These are phyloP conservation scores for Laspeyria flexula DNA, from an alignment of 2,888 invertebrate species.

Conservation along the genomic window DNA sequence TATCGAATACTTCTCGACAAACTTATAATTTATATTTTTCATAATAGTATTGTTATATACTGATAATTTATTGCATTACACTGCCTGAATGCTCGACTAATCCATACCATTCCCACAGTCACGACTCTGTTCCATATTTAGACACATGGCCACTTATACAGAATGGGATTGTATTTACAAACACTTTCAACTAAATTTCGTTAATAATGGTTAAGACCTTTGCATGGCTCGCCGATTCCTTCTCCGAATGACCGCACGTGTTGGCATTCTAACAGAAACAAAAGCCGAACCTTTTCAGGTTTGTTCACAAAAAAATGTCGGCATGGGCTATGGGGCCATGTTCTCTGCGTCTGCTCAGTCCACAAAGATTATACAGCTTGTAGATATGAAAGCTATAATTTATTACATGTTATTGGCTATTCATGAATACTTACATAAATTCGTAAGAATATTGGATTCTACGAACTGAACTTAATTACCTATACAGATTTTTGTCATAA, in stretches of 20 bases:
- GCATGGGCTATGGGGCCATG: constrained; percentile 71
- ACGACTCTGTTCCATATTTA: not conserved
- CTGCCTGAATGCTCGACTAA: not conserved
- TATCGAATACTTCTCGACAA: no score
- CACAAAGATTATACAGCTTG: constrained; percentile 54
- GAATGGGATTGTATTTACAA: not conserved
- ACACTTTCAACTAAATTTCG: constrained; percentile 10
- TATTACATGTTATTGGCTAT: not conserved
- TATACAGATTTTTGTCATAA: no score
- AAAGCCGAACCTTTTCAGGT: constrained; percentile 78
- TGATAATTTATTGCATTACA: no score
- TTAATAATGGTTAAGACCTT: constrained; percentile 25
- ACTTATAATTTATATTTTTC: no score
- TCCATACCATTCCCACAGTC: not conserved
- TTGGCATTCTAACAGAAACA: constrained; percentile 68
- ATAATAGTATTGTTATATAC: no score
- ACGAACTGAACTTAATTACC: no score
- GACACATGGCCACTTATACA: not conserved
- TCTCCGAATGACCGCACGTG: constrained; percentile 58
- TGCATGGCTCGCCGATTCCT: constrained; percentile 48
- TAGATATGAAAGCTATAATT: constrained; percentile 23
- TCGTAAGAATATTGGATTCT: no score
- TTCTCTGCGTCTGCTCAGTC: constrained; percentile 45
- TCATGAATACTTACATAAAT: no score
- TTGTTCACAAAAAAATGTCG: constrained; percentile 74